Percentiles rank a stretch among this genome's conserved stretches.
Conservation (phyloP, 2,888 invertebrate species). For the Epistrophe eligans region DNA sequence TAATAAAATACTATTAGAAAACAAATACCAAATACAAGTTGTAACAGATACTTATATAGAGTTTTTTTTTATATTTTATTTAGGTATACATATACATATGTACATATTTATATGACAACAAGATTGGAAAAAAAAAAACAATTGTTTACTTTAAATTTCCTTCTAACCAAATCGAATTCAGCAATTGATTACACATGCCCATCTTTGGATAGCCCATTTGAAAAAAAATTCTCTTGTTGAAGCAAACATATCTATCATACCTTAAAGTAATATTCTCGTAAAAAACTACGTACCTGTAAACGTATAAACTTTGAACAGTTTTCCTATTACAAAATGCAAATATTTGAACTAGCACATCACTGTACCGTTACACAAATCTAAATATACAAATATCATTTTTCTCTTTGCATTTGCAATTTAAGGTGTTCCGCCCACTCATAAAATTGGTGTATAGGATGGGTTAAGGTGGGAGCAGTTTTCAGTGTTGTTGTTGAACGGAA, state of each 20-base stretch:
- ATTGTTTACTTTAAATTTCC: too few species aligned
- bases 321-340: constrained; percentile 71
- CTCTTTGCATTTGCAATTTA: constrained; percentile 66
- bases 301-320: background rate
- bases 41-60: too few species aligned
- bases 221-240: background rate
- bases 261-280: background rate
- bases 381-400: constrained; percentile 50
- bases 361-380: constrained; percentile 23
- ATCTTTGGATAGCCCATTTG: too few species aligned
- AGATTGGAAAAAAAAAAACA: too few species aligned
- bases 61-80: too few species aligned
- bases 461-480: background rate
- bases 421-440: background rate
- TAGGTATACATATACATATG: too few species aligned
- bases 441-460: too few species aligned
- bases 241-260: constrained; percentile 1
- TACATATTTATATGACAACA: too few species aligned
- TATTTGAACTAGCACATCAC: constrained; percentile 64
- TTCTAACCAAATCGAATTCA: too few species aligned
- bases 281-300: background rate
- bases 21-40: too few species aligned
- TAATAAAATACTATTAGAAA: too few species aligned
- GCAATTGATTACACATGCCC: too few species aligned
- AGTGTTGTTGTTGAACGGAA: constrained; percentile 39